Base-by-base conservation (phyloP, 2,888 invertebrate species). In the Oscheius sp. region DNA sequence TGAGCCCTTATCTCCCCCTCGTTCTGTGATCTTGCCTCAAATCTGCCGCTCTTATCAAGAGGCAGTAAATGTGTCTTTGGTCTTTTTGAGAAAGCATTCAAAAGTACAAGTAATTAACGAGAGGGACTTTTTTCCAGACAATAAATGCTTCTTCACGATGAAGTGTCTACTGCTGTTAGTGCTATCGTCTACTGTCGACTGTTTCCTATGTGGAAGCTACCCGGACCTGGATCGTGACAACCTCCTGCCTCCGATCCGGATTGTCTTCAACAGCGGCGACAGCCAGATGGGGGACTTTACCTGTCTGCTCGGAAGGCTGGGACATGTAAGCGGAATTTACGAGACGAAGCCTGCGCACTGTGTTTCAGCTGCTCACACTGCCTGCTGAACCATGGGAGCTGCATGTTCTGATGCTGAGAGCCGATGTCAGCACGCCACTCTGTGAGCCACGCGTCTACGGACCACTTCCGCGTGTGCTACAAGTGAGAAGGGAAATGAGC, bases 391-490 rank as follows among this genome's bases (percentile, higher is more conserved):
- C 65, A 7, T 65, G 51, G 50, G 65, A 65, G 29, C 33, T 65
- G 65, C 50, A 65, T 65, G 51, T 65, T 11, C 32, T 65, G 21
- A 21, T 65, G 32, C 9, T 65, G 21, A 21, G 65, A 13, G 65
- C 50, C 32, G 65, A 65, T 29, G 51, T 65, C 32, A 50, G 35
- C 21, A 10, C 51, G 9, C 50, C 65, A 7, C 29, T 65, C 32
- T 65, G 65, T 50, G 65, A 65, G 65, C 48, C 65, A 29, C 48
- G 65, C 9, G 65, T 65, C 65, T 65, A 65, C 33, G 65, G 65
- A 21, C 65, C 65, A 5, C 51, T 65, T 48, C 65, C 65, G 3
- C 21, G 65, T 21, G 65, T 65, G 29, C 35, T 65, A 32, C 65
- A 65, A 51, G 51, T 42, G 7, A 42, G 42, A 7, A 42, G 3